Percentiles rank a stretch among this genome's conserved stretches.
These are phyloP conservation scores for Stenopsyche tienmushanensis DNA, from an alignment of 1,140 invertebrate genomes.

Conservation along the genomic window DNA sequence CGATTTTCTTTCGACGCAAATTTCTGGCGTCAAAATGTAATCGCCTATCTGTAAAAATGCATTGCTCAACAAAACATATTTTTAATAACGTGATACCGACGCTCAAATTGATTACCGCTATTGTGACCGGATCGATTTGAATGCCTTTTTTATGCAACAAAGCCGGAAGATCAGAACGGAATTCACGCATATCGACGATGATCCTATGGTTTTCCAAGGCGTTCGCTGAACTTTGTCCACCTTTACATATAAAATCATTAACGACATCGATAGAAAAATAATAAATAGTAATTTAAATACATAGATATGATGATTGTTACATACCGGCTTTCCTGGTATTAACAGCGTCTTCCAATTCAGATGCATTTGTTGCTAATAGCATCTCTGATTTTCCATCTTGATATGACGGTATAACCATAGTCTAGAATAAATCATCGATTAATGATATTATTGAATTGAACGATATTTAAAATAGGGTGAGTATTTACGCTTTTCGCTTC, in stretches of 20 bases:
- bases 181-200: conserved; percentile 98
- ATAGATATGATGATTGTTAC: background rate
- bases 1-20: conserved; percentile 96
- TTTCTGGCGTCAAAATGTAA: conserved; percentile 95
- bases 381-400: conserved; percentile 80
- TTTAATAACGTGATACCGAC: background rate
- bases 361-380: conserved; percentile 33
- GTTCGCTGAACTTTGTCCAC: conserved; percentile 48
- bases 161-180: conserved; percentile 93
- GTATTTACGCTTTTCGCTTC: conserved; percentile 82
- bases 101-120: conserved; percentile 61
- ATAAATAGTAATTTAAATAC: background rate
- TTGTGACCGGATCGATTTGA: conserved; percentile 88
- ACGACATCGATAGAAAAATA: background rate
- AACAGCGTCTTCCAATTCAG: conserved; percentile 48
- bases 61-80: conserved; percentile 3
- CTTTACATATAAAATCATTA: conserved; percentile 42
- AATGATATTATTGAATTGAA: conserved; percentile 8
- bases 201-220: conserved; percentile 59
- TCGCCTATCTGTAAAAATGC: conserved; percentile 78
- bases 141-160: conserved; percentile 91
- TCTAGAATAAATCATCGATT: conserved; percentile 55
- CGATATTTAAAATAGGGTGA: conserved; percentile 1
- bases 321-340: conserved; percentile 69
- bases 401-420: conserved; percentile 89